Evolutionary conservation across 2,797 vertebrate genomes (phyloP).

Genomic region (Coluber constrictor): DNA sequence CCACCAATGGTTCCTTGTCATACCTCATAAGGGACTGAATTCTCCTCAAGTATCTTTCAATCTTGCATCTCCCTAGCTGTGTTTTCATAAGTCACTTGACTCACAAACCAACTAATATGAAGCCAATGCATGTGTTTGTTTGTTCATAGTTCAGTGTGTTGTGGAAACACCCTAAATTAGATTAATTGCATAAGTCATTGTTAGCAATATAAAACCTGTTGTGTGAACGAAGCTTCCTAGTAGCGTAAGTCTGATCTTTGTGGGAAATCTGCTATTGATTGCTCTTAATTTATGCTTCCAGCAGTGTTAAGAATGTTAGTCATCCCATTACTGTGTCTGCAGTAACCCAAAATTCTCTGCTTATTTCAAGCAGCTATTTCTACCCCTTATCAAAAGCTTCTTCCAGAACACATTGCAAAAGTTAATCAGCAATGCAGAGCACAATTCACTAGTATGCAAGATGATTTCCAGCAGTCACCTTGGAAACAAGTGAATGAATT

Average conservation of each 20-base stretch:
- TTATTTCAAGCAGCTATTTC: background rate
- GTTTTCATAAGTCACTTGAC: background rate
- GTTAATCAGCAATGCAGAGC: constrained; percentile 2
- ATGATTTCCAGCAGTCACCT: constrained; percentile 8
- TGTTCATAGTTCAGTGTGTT: background rate
- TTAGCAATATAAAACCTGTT: background rate
- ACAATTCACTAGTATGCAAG: background rate
- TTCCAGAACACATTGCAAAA: constrained; percentile 1
- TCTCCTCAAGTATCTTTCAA: background rate
- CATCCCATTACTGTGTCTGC: background rate
- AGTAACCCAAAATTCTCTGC: background rate
- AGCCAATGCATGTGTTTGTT: background rate
- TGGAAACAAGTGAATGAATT: constrained; percentile 18
- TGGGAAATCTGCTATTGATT: background rate
- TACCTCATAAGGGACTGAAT: background rate
- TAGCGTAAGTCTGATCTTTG: background rate
- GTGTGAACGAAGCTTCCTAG: background rate
- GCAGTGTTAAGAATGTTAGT: background rate
- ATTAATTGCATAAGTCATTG: background rate
- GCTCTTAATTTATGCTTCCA: background rate
- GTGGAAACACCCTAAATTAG: background rate
- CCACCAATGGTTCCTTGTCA: background rate
- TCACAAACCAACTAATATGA: background rate
- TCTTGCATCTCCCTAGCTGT: background rate
- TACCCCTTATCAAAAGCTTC: background rate